A percentile compares a stretch with the other conserved stretches of the same genome.
phyloP scores from a whole-genome alignment of 2,797 vertebrate genomes.

The Alcedo quadribrachys region DNA sequence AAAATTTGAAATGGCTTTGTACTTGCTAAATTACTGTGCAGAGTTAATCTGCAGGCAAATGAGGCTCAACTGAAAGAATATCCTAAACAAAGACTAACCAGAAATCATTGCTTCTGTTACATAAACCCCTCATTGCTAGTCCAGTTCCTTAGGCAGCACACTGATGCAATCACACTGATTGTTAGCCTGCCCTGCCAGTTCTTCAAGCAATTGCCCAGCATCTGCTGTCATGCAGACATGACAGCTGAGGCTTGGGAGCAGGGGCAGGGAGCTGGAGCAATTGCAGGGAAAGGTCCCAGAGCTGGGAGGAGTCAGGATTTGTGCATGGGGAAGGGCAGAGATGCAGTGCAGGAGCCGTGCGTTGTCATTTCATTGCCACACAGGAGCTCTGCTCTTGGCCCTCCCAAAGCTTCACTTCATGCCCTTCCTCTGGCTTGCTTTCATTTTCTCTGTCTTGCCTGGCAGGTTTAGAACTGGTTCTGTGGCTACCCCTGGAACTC shows the following conservation, averaged over 20 bases:
- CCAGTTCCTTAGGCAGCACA: background rate
- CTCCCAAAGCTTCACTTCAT: background rate
- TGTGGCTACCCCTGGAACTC: slow-evolving; percentile 55
- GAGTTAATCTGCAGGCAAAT: background rate
- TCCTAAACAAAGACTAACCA: background rate
- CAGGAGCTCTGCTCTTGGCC: background rate
- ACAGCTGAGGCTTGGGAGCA: background rate
- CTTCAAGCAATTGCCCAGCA: background rate
- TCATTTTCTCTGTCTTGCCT: slow-evolving; percentile 4
- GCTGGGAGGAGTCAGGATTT: background rate
- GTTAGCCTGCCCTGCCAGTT: background rate
- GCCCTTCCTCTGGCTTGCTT: slow-evolving; percentile 6
- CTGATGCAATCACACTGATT: background rate
- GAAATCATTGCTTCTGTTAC: background rate
- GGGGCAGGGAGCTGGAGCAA: background rate
- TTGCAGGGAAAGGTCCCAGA: background rate
- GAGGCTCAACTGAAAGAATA: background rate
- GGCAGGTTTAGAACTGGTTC: slow-evolving; percentile 68
- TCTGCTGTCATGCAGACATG: background rate
- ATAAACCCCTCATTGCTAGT: background rate
- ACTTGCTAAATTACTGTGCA: background rate
- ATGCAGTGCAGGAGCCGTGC: background rate
- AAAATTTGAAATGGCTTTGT: background rate
- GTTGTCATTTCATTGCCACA: background rate
- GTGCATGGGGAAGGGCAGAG: background rate